Percentiles rank a stretch among this genome's conserved stretches.
Conservation (phyloP, 2,113 vertebrate species). For the Peucedramus taeniatus region DNA sequence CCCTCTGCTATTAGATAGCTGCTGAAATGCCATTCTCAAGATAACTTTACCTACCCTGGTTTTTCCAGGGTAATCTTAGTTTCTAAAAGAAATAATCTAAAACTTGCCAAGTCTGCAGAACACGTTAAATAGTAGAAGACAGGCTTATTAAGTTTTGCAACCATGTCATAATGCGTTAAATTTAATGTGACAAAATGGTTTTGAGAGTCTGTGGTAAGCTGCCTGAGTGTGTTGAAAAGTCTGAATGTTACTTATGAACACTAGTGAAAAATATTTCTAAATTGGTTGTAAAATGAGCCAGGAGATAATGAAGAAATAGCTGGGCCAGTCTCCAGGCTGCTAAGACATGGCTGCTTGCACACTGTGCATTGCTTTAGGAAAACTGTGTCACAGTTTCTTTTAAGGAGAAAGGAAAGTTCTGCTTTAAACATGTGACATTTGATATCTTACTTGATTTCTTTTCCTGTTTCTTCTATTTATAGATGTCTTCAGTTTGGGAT, state of each 20-base stretch:
- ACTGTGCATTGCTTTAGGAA: neutral
- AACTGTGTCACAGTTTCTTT: neutral
- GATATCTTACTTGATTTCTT: slow-evolving; percentile 4
- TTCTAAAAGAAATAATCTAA: neutral
- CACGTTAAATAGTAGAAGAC: neutral
- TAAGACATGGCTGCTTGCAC: neutral
- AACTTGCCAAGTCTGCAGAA: neutral
- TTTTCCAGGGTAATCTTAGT: neutral
- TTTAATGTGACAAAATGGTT: neutral
- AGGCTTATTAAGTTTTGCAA: neutral
- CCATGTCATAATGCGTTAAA: neutral
- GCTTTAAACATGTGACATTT: neutral
- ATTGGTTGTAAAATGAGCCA: neutral
- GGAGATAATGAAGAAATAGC: neutral
- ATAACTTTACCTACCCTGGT: neutral
- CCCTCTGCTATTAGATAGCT: neutral
- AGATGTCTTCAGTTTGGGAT: neutral
- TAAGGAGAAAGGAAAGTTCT: neutral
- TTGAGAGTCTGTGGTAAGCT: neutral
- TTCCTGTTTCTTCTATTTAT: slow-evolving; percentile 40
- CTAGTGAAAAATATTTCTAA: neutral
- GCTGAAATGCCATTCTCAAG: neutral
- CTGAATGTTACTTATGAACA: neutral
- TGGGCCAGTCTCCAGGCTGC: neutral
- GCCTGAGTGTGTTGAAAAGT: neutral